A percentile compares a stretch with the other conserved stretches of the same genome.
These are phyloP conservation scores for Platycheirus albimanus DNA, from an alignment of 2,888 invertebrate species.

Conservation along the genomic window DNA sequence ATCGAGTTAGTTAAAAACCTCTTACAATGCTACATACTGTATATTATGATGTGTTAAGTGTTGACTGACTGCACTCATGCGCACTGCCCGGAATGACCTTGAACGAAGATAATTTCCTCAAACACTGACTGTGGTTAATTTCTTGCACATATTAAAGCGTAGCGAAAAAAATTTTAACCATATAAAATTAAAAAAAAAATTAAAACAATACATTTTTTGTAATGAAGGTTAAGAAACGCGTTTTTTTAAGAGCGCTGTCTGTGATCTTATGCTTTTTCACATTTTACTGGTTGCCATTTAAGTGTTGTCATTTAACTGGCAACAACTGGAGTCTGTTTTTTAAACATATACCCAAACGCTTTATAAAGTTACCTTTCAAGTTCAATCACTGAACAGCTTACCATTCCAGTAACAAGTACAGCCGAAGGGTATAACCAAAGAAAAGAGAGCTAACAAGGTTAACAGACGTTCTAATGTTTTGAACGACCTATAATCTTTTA, in stretches of 20 bases:
- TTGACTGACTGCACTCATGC: constrained; percentile 33
- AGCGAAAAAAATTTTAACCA: constrained; percentile 9
- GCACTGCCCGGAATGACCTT: constrained; percentile 35
- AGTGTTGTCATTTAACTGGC: constrained; percentile 16
- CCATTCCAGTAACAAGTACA: constrained; percentile 4
- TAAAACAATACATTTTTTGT: background rate
- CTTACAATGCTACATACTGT: background rate
- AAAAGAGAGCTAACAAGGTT: background rate
- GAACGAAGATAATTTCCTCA: constrained; percentile 28
- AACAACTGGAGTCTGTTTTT: background rate
- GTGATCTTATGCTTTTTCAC: background rate
- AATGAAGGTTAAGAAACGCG: background rate
- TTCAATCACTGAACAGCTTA: constrained; percentile 24
- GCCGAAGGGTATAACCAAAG: background rate
- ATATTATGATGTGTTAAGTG: too few species aligned
- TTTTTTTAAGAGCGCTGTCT: background rate
- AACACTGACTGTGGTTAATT: constrained; percentile 8
- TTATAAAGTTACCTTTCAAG: constrained; percentile 20
- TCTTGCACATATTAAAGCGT: background rate
- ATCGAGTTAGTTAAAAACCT: background rate
- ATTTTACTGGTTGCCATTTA: constrained; percentile 12
- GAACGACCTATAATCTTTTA: background rate
- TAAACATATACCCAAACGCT: too few species aligned
- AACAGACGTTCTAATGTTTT: background rate
- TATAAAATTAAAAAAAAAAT: background rate